Evolutionary conservation across 64 coral and sea anemone species (phyloP).

Genomic region (Pachyseris speciosa): DNA sequence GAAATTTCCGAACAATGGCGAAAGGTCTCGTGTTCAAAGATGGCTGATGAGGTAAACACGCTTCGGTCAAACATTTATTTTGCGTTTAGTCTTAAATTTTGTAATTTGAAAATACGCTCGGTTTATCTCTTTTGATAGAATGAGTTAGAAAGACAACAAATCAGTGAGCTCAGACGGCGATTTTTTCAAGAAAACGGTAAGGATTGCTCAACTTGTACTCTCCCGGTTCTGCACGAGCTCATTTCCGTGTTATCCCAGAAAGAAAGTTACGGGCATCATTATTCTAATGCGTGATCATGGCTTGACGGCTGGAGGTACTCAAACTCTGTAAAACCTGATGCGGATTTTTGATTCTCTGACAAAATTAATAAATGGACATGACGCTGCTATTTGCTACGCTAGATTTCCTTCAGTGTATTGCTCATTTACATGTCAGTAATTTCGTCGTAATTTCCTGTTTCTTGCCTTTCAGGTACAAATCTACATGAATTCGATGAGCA

Average conservation of each 20-base stretch:
- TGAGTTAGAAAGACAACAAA: neutral
- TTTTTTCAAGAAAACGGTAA: slow-evolving; percentile 59
- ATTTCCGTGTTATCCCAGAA: neutral
- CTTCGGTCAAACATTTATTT: neutral
- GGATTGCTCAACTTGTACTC: neutral
- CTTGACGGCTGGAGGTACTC: too few species aligned
- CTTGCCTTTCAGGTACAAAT: slow-evolving; percentile 31
- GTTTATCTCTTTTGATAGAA: slow-evolving; percentile 17
- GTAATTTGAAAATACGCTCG: neutral
- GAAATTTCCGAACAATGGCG: slow-evolving; percentile 23
- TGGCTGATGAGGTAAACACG: slow-evolving; percentile 37
- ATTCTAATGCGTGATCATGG: too few species aligned
- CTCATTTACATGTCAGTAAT: neutral
- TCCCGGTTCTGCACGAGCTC: neutral
- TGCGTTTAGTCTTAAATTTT: slow-evolving; percentile 28
- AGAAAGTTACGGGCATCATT: neutral
- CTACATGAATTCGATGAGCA: slow-evolving; percentile 56
- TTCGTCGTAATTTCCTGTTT: neutral
- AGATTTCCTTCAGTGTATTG: neutral
- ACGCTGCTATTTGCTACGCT: too few species aligned
- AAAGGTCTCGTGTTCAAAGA: neutral
- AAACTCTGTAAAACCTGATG: too few species aligned
- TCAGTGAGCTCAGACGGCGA: slow-evolving; percentile 30
- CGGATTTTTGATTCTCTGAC: too few species aligned
- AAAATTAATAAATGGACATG: too few species aligned